Percentiles rank a stretch among this genome's conserved stretches.
These are phyloP conservation scores for Hydroisotoma schaefferi DNA, from an alignment of 2,888 invertebrate species.

Conservation along the genomic window DNA sequence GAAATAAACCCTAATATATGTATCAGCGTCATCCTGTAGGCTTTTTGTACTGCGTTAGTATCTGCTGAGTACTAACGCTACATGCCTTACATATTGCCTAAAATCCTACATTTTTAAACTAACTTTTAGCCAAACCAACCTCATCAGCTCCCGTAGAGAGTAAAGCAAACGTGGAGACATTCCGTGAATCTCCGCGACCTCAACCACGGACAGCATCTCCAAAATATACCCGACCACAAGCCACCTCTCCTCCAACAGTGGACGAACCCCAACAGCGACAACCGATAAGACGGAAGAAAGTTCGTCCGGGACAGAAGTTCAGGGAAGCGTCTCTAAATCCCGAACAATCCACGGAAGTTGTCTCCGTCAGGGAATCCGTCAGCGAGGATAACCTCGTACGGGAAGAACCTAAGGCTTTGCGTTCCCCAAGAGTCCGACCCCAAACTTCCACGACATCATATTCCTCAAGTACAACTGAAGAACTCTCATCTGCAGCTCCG, in stretches of 20 bases:
- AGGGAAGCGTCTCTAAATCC: not conserved
- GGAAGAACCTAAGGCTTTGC: slow-evolving; percentile 1
- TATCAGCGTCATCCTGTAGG: too few species aligned
- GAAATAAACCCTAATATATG: too few species aligned
- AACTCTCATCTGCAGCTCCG: not conserved
- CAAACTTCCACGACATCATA: not conserved
- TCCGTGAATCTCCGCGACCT: not conserved
- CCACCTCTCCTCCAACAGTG: slow-evolving; percentile 21
- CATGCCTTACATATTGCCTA: too few species aligned
- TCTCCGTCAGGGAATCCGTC: slow-evolving; percentile 9
- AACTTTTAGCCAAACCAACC: not conserved
- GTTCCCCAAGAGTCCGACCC: slow-evolving; percentile 15
- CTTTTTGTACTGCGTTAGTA: too few species aligned
- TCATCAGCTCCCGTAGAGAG: not conserved
- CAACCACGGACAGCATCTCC: slow-evolving; percentile 8
- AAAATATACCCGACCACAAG: slow-evolving; percentile 16
- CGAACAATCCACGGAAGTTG: slow-evolving; percentile 21
- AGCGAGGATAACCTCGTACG: not conserved
- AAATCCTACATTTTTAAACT: too few species aligned
- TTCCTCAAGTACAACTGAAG: not conserved
- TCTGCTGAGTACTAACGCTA: too few species aligned
- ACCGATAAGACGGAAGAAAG: slow-evolving; percentile 20
- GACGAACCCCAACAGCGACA: slow-evolving; percentile 11
- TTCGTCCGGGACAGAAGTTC: slow-evolving; percentile 20
- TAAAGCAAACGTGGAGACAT: not conserved